phyloP scores from a whole-genome alignment of 2,888 invertebrate genomes.

The Amorpha juglandis region DNA sequence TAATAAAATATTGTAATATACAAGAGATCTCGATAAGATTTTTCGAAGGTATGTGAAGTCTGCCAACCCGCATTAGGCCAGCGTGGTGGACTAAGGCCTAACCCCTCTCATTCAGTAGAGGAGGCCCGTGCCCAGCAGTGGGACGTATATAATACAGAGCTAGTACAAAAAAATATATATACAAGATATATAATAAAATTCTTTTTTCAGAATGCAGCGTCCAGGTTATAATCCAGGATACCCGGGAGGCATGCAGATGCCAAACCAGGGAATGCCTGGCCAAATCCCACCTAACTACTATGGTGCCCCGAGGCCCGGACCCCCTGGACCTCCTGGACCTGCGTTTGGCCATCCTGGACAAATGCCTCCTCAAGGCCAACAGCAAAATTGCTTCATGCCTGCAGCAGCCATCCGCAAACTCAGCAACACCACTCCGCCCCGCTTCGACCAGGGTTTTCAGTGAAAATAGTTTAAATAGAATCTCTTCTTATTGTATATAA shows the following conservation, averaged over 20 bases:
- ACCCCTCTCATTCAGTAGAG: too few species aligned
- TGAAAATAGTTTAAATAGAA: constrained; percentile 36
- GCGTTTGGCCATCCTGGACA: constrained; percentile 49
- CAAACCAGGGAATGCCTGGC: constrained; percentile 29
- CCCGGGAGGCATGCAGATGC: constrained; percentile 40
- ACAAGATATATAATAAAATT: constrained; percentile 5
- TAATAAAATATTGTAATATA: too few species aligned
- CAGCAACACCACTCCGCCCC: constrained; percentile 54
- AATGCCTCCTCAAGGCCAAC: constrained; percentile 43
- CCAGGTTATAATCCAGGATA: constrained; percentile 51
- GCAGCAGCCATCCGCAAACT: constrained; percentile 59
- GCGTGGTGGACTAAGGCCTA: too few species aligned
- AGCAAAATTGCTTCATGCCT: constrained; percentile 59
- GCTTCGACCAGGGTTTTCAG: constrained; percentile 48
- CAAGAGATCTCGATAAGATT: too few species aligned
- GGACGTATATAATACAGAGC: too few species aligned
- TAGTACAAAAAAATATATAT: too few species aligned
- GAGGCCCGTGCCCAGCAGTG: too few species aligned
- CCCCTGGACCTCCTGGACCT: constrained; percentile 40
- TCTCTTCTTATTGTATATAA: constrained; percentile 38
- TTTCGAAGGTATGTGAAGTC: too few species aligned
- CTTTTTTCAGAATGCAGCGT: constrained; percentile 66
- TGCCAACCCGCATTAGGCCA: too few species aligned
- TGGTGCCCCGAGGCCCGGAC: constrained; percentile 33
- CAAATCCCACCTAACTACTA: constrained; percentile 38